These are phyloP conservation scores for Amblyornis subalaris DNA, from an alignment of 2,113 vertebrate genomes.

Conservation along the genomic window DNA sequence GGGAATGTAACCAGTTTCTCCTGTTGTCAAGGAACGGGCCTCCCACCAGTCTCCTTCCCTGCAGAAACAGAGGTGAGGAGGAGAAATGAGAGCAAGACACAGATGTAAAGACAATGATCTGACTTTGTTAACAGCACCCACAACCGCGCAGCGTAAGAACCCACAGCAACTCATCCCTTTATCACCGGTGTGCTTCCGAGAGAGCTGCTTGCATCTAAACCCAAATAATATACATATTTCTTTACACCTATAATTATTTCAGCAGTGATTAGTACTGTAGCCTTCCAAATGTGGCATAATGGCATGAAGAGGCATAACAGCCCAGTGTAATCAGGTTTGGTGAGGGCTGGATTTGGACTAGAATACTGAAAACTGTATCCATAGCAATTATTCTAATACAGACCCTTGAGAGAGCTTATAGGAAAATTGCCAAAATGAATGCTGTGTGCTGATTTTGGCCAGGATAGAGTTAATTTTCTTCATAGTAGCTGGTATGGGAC, in stretches of 20 bases:
- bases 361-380: not conserved
- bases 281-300: not conserved
- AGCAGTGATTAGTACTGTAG: not conserved
- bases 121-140: not conserved
- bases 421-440: not conserved
- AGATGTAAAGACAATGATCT: not conserved
- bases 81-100: not conserved
- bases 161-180: not conserved
- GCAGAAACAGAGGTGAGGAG: constrained; percentile 46
- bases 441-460: not conserved
- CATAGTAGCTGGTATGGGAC: not conserved
- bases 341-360: not conserved
- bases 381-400: not conserved
- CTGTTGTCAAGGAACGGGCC: constrained; percentile 90
- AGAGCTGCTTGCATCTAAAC: not conserved
- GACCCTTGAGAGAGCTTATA: not conserved
- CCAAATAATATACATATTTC: fast-evolving
- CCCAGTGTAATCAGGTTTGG: not conserved
- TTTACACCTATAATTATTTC: not conserved
- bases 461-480: not conserved
- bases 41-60: constrained; percentile 99
- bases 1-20: constrained; percentile 94
- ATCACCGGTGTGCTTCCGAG: fast-evolving
- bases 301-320: not conserved
- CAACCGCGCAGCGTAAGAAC: fast-evolving